Evolutionary conservation across 2,113 vertebrate species (phyloP).

Genomic region (Uria aalge): DNA sequence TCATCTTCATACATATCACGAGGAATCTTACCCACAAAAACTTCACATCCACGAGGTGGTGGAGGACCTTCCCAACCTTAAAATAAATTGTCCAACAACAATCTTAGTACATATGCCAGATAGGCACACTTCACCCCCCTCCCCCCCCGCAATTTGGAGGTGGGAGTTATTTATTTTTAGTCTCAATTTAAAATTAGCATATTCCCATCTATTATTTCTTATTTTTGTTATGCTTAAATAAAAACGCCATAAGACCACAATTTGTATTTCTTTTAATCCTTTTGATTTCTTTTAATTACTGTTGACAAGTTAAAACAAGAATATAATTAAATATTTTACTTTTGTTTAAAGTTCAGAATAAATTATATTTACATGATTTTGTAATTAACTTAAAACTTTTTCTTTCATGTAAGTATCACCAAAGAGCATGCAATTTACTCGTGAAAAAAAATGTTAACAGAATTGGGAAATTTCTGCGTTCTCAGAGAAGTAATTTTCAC

Average conservation of each 20-base stretch:
- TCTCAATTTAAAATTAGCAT: not conserved
- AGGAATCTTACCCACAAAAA: slow-evolving; percentile 97
- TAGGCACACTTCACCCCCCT: fast-evolving
- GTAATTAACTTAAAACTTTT: not conserved
- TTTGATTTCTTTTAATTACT: not conserved
- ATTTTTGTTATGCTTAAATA: not conserved
- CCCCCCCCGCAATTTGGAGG: not conserved
- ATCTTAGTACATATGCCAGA: not conserved
- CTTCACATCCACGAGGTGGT: slow-evolving; percentile 94
- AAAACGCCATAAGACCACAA: not conserved
- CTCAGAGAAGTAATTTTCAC: not conserved
- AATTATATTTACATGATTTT: not conserved
- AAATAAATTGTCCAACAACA: slow-evolving; percentile 30
- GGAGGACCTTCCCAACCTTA: slow-evolving; percentile 90
- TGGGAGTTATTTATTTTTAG: not conserved
- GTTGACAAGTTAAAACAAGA: not conserved
- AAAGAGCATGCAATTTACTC: not conserved
- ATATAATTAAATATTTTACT: not conserved
- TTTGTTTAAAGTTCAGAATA: not conserved
- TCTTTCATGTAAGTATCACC: not conserved
- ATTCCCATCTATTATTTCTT: not conserved
- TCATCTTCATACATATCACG: slow-evolving; percentile 94
- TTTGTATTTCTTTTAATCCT: not conserved
- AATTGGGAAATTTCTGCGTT: not conserved
- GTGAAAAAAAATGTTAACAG: not conserved